Conservation (phyloP, 2,888 invertebrate genomes). For the Coelopa pilipes region DNA sequence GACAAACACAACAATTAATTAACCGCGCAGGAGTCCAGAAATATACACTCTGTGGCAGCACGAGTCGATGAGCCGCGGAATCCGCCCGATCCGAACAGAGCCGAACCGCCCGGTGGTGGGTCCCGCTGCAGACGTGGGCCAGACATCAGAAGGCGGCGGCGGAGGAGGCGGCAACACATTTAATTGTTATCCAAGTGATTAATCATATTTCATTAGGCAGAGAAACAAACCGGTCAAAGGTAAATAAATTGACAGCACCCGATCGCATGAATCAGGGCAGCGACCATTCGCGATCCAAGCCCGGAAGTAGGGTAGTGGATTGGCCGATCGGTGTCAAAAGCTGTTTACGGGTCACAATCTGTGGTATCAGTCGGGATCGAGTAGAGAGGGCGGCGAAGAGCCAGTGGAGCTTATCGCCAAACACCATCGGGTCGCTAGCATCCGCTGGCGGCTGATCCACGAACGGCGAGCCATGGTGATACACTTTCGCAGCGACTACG, state of each 20-base stretch:
- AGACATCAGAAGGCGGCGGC: not conserved
- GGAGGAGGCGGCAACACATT: constrained; percentile 47
- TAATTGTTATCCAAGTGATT: constrained; percentile 51
- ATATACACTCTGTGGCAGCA: constrained; percentile 7
- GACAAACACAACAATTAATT: constrained; percentile 7
- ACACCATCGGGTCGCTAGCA: constrained; percentile 24
- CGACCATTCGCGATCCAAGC: constrained; percentile 47
- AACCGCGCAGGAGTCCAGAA: not conserved
- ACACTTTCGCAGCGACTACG: constrained; percentile 43
- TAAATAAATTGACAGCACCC: constrained; percentile 5
- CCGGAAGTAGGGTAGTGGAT: constrained; percentile 64
- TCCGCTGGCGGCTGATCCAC: not conserved
- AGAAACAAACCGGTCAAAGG: constrained; percentile 19
- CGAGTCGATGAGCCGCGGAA: constrained; percentile 17
- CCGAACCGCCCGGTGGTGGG: constrained; percentile 10
- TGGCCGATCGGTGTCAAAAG: constrained; percentile 44
- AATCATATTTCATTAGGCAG: constrained; percentile 52
- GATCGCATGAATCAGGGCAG: constrained; percentile 42
- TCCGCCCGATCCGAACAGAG: not conserved
- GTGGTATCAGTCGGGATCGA: not conserved
- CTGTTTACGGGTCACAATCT: constrained; percentile 31
- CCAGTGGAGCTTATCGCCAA: not conserved
- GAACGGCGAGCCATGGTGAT: constrained; percentile 47
- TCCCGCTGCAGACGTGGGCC: not conserved
- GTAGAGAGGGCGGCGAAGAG: not conserved